A percentile compares a stretch with the other conserved stretches of the same genome.
phyloP scores from a whole-genome alignment of 2,797 vertebrate species.

The Yasuhikotakia modesta region DNA sequence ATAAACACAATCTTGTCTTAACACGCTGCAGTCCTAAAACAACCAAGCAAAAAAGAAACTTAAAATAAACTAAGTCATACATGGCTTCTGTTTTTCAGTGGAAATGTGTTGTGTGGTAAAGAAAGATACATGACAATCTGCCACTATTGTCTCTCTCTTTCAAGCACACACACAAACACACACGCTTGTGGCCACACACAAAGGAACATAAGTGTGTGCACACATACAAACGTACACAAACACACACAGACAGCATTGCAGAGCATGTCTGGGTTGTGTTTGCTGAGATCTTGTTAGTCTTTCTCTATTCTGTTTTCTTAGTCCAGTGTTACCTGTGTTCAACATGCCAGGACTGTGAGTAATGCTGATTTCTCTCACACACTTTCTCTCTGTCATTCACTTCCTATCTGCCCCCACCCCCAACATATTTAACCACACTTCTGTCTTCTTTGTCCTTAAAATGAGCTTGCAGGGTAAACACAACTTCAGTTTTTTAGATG shows the following conservation, averaged over 20 bases:
- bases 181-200: conserved; percentile 1
- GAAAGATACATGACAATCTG: conserved; percentile 31
- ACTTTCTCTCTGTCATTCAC: not conserved
- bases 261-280: conserved; percentile 23
- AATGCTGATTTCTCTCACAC: conserved; percentile 29
- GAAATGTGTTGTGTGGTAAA: conserved; percentile 5
- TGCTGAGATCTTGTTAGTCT: conserved; percentile 47
- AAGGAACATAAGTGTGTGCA: not conserved
- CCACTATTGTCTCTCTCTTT: conserved; percentile 29
- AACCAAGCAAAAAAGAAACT: not conserved
- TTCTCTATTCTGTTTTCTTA: conserved; percentile 51
- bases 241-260: not conserved
- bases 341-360: conserved; percentile 42
- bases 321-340: conserved; percentile 27
- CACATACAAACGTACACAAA: not conserved
- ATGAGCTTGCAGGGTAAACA: too few relatives aligned
- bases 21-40: not conserved
- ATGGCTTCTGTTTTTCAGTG: conserved; percentile 22
- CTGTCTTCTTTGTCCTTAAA: too few relatives aligned
- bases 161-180: conserved; percentile 12
- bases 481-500: too few relatives aligned
- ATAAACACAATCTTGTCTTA: not conserved
- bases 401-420: conserved; percentile 53
- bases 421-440: not conserved
- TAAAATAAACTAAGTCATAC: not conserved